Percentiles rank a stretch among this genome's conserved stretches.
Conservation (phyloP, 2,888 invertebrate genomes). For the Phortica magna region DNA sequence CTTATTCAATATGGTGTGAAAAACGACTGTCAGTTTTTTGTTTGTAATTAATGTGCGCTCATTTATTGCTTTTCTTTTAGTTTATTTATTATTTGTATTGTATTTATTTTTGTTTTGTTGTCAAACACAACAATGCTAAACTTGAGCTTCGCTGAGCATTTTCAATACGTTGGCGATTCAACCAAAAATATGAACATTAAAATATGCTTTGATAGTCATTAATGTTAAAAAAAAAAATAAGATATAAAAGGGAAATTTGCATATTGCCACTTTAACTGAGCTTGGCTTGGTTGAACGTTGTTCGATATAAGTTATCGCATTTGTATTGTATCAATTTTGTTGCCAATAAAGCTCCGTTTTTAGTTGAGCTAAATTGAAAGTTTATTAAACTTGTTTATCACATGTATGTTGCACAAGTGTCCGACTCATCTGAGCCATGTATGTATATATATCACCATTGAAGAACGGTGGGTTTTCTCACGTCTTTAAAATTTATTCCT, state of each 20-base stretch:
- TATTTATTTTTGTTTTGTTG: neutral
- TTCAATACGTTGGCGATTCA: neutral
- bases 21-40: neutral
- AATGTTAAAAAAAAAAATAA: neutral
- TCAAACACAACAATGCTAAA: conserved; percentile 8
- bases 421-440: too few species aligned
- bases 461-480: too few species aligned
- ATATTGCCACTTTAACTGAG: neutral
- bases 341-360: conserved; percentile 35
- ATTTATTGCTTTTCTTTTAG: conserved; percentile 3
- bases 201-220: conserved; percentile 14
- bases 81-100: neutral
- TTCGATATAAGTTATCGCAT: neutral
- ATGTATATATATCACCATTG: too few species aligned
- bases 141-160: neutral
- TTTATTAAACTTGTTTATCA: too few species aligned
- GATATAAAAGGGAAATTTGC: neutral
- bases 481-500: neutral
- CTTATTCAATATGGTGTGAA: conserved; percentile 4
- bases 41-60: conserved; percentile 11
- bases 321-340: conserved; percentile 53
- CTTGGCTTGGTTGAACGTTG: neutral
- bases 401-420: too few species aligned
- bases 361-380: too few species aligned
- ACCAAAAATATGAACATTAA: conserved; percentile 5